These are phyloP conservation scores for Lottia gigantea DNA, from an alignment of 2,888 invertebrate genomes.

Conservation along the genomic window DNA sequence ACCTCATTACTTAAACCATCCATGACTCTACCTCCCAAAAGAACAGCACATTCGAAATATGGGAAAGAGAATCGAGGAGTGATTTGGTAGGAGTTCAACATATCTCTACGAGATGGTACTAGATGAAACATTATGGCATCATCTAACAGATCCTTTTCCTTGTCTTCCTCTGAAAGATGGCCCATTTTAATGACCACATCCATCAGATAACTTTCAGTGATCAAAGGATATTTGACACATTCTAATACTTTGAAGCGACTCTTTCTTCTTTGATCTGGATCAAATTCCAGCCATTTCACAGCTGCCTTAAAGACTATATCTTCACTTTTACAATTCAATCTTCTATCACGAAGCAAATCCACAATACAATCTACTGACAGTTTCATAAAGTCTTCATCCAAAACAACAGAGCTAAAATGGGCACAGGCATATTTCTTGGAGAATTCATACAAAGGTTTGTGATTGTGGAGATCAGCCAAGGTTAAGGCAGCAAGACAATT, in stretches of 20 bases:
- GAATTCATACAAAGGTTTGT: slow-evolving; percentile 50
- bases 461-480: slow-evolving; percentile 57
- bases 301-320: slow-evolving; percentile 54
- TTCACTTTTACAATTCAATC: slow-evolving; percentile 50
- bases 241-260: slow-evolving; percentile 46
- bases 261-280: slow-evolving; percentile 30
- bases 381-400: slow-evolving; percentile 56
- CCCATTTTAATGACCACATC: slow-evolving; percentile 48
- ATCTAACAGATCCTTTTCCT: slow-evolving; percentile 51
- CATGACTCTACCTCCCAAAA: slow-evolving; percentile 54
- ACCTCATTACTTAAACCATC: slow-evolving; percentile 62
- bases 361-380: slow-evolving; percentile 53
- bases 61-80: slow-evolving; percentile 52
- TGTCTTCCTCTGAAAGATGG: slow-evolving; percentile 47
- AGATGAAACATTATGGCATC: slow-evolving; percentile 55
- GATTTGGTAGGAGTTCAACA: slow-evolving; percentile 56
- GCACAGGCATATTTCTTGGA: slow-evolving; percentile 51
- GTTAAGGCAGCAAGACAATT: slow-evolving; percentile 60
- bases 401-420: slow-evolving; percentile 47
- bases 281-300: slow-evolving; percentile 52
- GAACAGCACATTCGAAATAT: slow-evolving; percentile 50
- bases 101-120: slow-evolving; percentile 52
- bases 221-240: slow-evolving; percentile 56
- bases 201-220: slow-evolving; percentile 50
- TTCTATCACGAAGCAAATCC: slow-evolving; percentile 51